These are phyloP conservation scores for Ryuthela nishihirai DNA, from an alignment of 2,888 invertebrate species.

Conservation along the genomic window DNA sequence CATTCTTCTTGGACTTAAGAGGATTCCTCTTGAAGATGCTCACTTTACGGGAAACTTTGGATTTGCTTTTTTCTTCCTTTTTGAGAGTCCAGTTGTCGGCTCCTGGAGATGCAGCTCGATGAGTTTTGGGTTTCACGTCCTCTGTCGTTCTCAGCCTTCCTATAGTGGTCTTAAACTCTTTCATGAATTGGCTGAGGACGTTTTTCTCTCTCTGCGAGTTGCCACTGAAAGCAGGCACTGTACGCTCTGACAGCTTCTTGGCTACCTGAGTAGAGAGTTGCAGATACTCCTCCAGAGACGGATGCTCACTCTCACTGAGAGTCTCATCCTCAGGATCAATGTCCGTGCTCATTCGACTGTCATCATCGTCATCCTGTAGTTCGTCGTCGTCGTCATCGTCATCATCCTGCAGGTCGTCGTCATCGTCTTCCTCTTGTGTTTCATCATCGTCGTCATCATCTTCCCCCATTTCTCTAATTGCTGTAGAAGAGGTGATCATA, in stretches of 20 bases:
- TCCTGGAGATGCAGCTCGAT: conserved; percentile 10
- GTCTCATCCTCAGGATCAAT: conserved; percentile 22
- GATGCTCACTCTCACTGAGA: conserved; percentile 33
- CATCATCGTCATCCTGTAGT: conserved; percentile 18
- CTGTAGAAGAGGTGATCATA: conserved; percentile 27
- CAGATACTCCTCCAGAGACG: conserved; percentile 35
- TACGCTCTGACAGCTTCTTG: conserved; percentile 34
- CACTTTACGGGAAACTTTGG: conserved; percentile 19
- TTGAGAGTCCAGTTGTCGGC: conserved; percentile 35
- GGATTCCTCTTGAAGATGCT: conserved; percentile 30
- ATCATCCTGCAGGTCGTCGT: too few species aligned
- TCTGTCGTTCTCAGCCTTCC: conserved; percentile 19
- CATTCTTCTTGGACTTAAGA: conserved; percentile 22
- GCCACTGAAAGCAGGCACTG: conserved; percentile 23
- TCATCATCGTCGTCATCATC: conserved; percentile 20
- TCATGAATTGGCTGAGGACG: conserved; percentile 31
- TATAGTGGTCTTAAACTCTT: conserved; percentile 30
- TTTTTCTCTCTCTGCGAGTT: conserved; percentile 29
- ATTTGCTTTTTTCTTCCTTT: conserved; percentile 16
- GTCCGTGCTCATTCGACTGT: conserved; percentile 28
- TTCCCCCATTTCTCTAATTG: conserved; percentile 22
- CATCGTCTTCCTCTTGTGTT: not conserved
- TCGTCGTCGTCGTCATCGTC: conserved; percentile 20
- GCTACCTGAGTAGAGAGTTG: conserved; percentile 33
- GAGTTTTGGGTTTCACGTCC: conserved; percentile 14